These are phyloP conservation scores for Cyphomyrus plagiostoma DNA, from an alignment of 2,113 vertebrate genomes.

Conservation along the genomic window DNA sequence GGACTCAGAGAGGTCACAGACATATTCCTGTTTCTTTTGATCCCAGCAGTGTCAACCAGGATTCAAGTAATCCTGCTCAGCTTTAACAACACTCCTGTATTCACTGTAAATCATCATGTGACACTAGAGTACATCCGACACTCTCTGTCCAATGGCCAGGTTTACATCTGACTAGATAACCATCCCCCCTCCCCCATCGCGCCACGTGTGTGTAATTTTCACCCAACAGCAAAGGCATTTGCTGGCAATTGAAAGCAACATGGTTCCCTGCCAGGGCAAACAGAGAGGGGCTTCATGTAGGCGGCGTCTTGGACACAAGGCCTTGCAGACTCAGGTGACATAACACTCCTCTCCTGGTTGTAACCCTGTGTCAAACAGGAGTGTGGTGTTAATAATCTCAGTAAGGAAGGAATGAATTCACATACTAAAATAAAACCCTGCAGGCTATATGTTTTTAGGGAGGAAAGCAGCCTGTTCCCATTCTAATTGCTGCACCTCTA, in stretches of 20 bases:
- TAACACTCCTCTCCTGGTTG: slow-evolving; percentile 16
- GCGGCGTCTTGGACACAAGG: not conserved
- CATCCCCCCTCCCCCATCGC: not conserved
- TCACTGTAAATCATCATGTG: not conserved
- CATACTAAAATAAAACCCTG: not conserved
- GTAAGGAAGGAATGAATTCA: not conserved
- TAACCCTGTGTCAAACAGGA: not conserved
- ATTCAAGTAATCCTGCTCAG: not conserved
- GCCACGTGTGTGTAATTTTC: not conserved
- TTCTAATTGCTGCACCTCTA: not conserved
- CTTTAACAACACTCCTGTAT: slow-evolving; percentile 8
- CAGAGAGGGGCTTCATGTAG: not conserved
- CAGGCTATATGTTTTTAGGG: not conserved
- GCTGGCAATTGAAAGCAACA: not conserved
- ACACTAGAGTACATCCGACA: not conserved
- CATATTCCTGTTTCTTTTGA: not conserved
- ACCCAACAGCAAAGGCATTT: slow-evolving; percentile 13
- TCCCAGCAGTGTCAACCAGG: not conserved
- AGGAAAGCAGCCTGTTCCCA: not conserved
- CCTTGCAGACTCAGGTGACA: not conserved
- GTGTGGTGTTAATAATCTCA: not conserved
- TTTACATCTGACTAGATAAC: not conserved
- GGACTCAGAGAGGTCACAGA: too few relatives aligned
- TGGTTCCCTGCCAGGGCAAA: slow-evolving; percentile 3
- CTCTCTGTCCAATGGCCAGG: not conserved